Evolutionary conservation across 2,797 vertebrate species (phyloP), one percentile per base, ranked within the genome.

Genomic region (Hoplostethus mediterraneus): DNA sequence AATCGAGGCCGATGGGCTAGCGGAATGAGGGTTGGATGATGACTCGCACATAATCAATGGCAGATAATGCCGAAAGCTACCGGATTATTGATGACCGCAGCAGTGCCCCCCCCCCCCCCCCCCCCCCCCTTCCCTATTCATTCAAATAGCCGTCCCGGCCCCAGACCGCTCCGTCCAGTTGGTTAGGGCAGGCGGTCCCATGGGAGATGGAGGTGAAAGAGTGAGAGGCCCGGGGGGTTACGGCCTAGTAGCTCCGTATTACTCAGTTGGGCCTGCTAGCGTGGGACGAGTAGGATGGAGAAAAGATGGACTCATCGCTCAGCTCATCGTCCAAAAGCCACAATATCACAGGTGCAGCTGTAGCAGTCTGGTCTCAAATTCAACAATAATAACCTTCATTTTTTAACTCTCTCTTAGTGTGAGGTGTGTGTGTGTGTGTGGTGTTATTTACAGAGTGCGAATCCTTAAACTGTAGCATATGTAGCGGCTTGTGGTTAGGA

Each of bases 41-140:
- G 81, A 84, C 77, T 76, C 2, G 9, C 84, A 72, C 68, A 70
- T 67, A 89, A 93, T 93, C 89, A 90, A 90, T 90, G 54, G 11
- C 79, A 73, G 82, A 87, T 83, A 88, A 92, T 80, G 77, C 83
- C 67, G 67, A 62, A 16, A 60, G 80, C 25, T 71, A 56, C 14
- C 73, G 76, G 64, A 68, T 47, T 90, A 93, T 92, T 89, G 88
- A 92, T 33, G 68, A 72, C n/a, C 42, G 16, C 42, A 76, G 84
- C 71, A 51, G 16, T 14, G 49, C 81, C 55, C 56, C 57, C 60
- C 65, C 67, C 67, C 66, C 65, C 67, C 67, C 66, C n/a, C n/a
- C n/a, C n/a, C n/a, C n/a, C 67, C 65, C 67, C 67, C 66, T 71
- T 74, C 25, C 48, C 64, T 56, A 53, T 87, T 76, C 66, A 74